Percentiles rank a stretch among this genome's conserved stretches.
Conservation (phyloP, 2,797 vertebrate species). For the Heliangelus exortis region DNA sequence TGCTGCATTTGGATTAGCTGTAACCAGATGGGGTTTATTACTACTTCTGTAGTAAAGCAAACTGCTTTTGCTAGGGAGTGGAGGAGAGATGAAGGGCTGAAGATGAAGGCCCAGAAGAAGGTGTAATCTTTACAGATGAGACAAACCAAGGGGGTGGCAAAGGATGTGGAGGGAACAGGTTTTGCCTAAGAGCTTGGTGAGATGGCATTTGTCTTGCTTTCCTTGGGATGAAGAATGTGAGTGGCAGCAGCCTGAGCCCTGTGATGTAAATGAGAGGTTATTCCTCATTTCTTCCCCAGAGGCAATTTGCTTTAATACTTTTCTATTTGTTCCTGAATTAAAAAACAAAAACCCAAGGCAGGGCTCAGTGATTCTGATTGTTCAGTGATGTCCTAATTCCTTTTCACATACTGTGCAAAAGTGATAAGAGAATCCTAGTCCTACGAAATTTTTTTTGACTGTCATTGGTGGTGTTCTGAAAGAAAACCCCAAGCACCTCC, state of each 20-base stretch:
- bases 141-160: not conserved
- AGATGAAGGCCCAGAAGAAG: not conserved
- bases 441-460: not conserved
- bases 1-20: not conserved
- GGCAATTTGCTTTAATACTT: not conserved
- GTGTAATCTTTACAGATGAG: not conserved
- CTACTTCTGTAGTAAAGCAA: not conserved
- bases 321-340: not conserved
- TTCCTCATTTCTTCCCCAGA: not conserved
- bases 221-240: not conserved
- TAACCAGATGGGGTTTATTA: not conserved
- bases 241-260: not conserved
- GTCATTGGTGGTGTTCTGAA: not conserved
- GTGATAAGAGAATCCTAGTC: not conserved
- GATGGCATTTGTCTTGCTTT: not conserved
- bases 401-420: not conserved
- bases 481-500: not conserved
- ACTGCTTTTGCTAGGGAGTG: not conserved
- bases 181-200: not conserved
- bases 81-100: not conserved
- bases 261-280: not conserved
- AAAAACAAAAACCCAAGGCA: not conserved
- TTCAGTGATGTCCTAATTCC: conserved; percentile 16
- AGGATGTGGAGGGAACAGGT: not conserved
- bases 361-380: not conserved